These are phyloP conservation scores for Drosophila maculinotata DNA, from an alignment of 2,888 invertebrate species.

Conservation along the genomic window DNA sequence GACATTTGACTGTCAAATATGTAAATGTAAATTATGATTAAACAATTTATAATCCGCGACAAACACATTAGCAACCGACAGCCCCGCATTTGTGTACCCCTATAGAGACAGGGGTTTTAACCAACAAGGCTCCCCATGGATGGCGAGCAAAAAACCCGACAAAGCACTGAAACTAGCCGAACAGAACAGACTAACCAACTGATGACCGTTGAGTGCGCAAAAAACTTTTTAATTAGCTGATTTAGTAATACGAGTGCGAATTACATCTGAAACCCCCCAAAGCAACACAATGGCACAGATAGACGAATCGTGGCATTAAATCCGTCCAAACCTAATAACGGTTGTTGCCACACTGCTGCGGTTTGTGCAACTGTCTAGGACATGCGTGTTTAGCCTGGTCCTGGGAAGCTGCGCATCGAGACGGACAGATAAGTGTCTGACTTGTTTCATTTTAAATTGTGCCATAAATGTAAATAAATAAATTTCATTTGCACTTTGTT, in stretches of 20 bases:
- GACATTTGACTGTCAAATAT: slow-evolving; percentile 17
- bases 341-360: slow-evolving; percentile 51
- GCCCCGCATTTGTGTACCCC: slow-evolving; percentile 3
- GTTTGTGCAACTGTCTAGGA: slow-evolving; percentile 40
- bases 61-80: slow-evolving; percentile 42
- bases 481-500: slow-evolving; percentile 68
- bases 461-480: slow-evolving; percentile 71
- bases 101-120: neutral
- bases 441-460: slow-evolving; percentile 26
- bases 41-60: slow-evolving; percentile 47
- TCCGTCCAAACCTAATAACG: slow-evolving; percentile 28
- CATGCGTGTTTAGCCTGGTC: slow-evolving; percentile 29
- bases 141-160: neutral
- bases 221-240: slow-evolving; percentile 83
- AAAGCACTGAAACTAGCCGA: slow-evolving; percentile 14
- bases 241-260: slow-evolving; percentile 62
- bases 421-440: slow-evolving; percentile 4
- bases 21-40: slow-evolving; percentile 24
- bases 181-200: slow-evolving; percentile 31
- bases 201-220: slow-evolving; percentile 68
- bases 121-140: slow-evolving; percentile 12
- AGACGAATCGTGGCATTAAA: neutral
- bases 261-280: slow-evolving; percentile 11
- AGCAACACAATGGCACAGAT: neutral
- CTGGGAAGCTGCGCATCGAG: slow-evolving; percentile 7